Evolutionary conservation across 2,797 vertebrate species (phyloP), one percentile per base, ranked within the genome.

Genomic region (Borostomias antarcticus): DNA sequence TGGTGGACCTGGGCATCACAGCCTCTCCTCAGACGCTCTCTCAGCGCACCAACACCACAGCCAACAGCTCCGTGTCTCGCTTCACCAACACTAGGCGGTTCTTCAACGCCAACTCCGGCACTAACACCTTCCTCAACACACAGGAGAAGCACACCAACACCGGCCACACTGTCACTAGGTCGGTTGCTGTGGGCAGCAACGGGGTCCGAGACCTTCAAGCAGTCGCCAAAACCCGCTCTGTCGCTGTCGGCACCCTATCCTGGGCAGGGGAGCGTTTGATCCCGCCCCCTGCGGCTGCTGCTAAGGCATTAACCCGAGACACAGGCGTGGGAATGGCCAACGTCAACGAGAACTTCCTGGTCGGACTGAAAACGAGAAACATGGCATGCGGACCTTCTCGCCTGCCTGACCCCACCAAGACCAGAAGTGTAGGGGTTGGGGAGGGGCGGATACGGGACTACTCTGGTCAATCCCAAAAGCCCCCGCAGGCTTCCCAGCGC

Each of bases 311-410:
- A 30, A 98, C 94, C 73, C 90, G 93, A 88, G 96, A 99, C 73
- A 86, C 78, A 2, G 95, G 96, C 0, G 76, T 95, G 72, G 98
- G 98, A 7, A 92, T 95, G 75, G 92, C 94, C 40, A 95, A 84
- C 56, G 64, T 98, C 75, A 70, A 93, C 2, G 96, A 99, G 59
- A 97, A 96, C 84, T 97, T 94, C 58, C 83, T 99, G 52, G 88
- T 99, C 51, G 97, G 96, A 29, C 82, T 98, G 48, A 96, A 95
- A 86, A 95, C 95, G 59, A 89, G 95, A 62, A 97, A 94, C 80
- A 98, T 99, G 79, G 96, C 96, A 0, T 98, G 96, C 1, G 98
- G 97, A 47, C 93, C 96, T 0, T 92, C 91, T 0, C 82, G 79
- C 68, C 79, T 89, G 10, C 90, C 89, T 1, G 90, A 92, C 72